A percentile compares a stretch with the other conserved stretches of the same genome.
Conservation (phyloP, 2,113 vertebrate species). For the Chloroceryle aenea region DNA sequence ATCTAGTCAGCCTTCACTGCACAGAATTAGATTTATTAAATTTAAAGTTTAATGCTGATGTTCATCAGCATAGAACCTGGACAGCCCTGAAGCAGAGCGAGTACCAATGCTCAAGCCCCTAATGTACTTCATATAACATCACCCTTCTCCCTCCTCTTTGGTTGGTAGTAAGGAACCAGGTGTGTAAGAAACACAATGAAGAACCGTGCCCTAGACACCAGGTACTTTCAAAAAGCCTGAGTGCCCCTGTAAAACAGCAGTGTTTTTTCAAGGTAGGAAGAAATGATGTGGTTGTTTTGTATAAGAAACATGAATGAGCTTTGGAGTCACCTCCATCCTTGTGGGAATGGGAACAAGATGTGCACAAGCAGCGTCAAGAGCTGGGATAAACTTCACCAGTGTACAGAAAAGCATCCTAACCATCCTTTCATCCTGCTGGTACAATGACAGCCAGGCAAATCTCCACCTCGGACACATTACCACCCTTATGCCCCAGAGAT, state of each 20-base stretch:
- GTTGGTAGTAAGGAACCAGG: neutral
- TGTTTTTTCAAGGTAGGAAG: neutral
- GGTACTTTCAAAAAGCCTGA: neutral
- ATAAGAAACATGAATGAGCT: neutral
- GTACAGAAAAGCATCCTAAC: neutral
- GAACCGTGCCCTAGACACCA: accelerated
- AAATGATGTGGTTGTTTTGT: neutral
- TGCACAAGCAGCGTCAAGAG: neutral
- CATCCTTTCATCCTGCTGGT: neutral
- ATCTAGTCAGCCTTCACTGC: neutral
- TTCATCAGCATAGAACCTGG: neutral
- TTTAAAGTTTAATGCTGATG: neutral
- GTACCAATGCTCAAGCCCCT: neutral
- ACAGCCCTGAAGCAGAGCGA: neutral
- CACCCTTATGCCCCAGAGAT: neutral
- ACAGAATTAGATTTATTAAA: neutral
- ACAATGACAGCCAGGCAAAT: neutral
- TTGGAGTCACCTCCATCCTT: neutral
- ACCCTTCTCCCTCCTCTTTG: neutral
- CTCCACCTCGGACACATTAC: neutral
- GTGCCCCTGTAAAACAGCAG: neutral
- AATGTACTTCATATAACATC: neutral
- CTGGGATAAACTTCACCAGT: neutral
- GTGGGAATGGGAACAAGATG: neutral
- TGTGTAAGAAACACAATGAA: neutral